Base-by-base conservation (phyloP, 1,140 invertebrate genomes). In the Streblospio benedicti region DNA sequence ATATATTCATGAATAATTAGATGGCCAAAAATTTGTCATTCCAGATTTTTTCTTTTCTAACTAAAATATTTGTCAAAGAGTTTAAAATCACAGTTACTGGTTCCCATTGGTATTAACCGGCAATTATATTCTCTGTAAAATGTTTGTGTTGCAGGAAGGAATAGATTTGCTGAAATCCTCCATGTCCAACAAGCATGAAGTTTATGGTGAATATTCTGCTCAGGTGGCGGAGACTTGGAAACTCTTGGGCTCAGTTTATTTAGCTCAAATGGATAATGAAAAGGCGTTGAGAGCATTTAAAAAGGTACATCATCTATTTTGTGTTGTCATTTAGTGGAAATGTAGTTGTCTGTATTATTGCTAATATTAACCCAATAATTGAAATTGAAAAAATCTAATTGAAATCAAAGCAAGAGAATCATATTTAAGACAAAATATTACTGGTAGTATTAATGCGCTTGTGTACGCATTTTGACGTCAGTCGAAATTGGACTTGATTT, bases 171-270 rank as follows among this genome's bases (percentile, higher is more conserved):
- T 76, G 27, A 66, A 63, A 52, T 71, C 71, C 4, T 70, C 65
- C 31, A 45, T 76, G 20, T 52, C 62, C 28, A 59, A 67, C 2
- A 75, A 75, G 60, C 64, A 60, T 58, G 71, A 75, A 44, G 65
- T 67, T 6, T 74, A 65, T 60, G 74, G 74, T 6, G 74, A 76
- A 27, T 71, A 71, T 57, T 74, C 73, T 9, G 68, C 70, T 16
- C 61, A 65, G 44, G 71, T 75, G 16, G 69, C 71, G 1, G 73
- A 75, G 35, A 75, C 73, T 5, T 67, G 72, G 54, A 74, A 74
- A 58, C 64, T 75, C 6, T 73, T 75, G 25, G 75, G 70, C 18
- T 73, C 72, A 5, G 60, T 74, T 0, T 66, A 74, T 49, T 58
- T 76, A 18, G 66, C 75, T 2, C 65, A 72, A 44, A 71, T 72